Evolutionary conservation across 2,888 invertebrate genomes (phyloP).

Genomic region (Drosophila diplacantha): DNA sequence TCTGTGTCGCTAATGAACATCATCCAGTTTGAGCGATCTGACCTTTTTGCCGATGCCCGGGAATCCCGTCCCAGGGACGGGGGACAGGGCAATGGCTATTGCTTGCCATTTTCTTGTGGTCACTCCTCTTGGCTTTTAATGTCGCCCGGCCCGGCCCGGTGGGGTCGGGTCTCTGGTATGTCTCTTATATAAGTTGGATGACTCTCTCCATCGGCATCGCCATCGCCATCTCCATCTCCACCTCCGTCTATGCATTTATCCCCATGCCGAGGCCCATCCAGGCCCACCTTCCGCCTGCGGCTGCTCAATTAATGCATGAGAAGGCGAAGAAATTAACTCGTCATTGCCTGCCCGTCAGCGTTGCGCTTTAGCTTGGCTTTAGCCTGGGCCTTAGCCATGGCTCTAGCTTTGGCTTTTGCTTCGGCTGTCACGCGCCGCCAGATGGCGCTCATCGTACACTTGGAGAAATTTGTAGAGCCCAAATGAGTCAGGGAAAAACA

Average conservation of each 20-base stretch:
- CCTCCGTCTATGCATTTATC: slow-evolving; percentile 18
- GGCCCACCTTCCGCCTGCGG: slow-evolving; percentile 30
- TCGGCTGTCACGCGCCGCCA: slow-evolving; percentile 63
- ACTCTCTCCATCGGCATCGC: slow-evolving; percentile 4
- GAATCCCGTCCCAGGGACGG: slow-evolving; percentile 1
- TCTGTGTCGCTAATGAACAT: slow-evolving; percentile 68
- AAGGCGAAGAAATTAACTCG: slow-evolving; percentile 69
- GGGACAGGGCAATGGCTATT: slow-evolving; percentile 4
- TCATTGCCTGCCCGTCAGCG: slow-evolving; percentile 59
- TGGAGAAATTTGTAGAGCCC: slow-evolving; percentile 40
- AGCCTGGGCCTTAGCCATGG: slow-evolving; percentile 16
- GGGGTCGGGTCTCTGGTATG: slow-evolving; percentile 6
- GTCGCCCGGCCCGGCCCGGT: slow-evolving; percentile 47
- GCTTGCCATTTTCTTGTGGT: slow-evolving; percentile 65
- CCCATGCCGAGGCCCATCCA: slow-evolving; percentile 23
- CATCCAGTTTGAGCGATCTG: slow-evolving; percentile 64
- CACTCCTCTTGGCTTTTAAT: slow-evolving; percentile 68
- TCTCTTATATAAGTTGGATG: slow-evolving; percentile 61
- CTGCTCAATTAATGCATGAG: slow-evolving; percentile 63
- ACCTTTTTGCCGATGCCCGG: slow-evolving; percentile 34
- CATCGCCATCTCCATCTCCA: slow-evolving; percentile 23
- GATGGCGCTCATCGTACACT: slow-evolving; percentile 64
- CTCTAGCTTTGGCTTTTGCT: slow-evolving; percentile 30
- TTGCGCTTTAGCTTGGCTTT: slow-evolving; percentile 16
- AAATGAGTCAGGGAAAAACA: not conserved